A percentile compares a stretch with the other conserved stretches of the same genome.
These are phyloP conservation scores for Protosalanx chinensis DNA, from an alignment of 2,797 vertebrate species.

Conservation along the genomic window DNA sequence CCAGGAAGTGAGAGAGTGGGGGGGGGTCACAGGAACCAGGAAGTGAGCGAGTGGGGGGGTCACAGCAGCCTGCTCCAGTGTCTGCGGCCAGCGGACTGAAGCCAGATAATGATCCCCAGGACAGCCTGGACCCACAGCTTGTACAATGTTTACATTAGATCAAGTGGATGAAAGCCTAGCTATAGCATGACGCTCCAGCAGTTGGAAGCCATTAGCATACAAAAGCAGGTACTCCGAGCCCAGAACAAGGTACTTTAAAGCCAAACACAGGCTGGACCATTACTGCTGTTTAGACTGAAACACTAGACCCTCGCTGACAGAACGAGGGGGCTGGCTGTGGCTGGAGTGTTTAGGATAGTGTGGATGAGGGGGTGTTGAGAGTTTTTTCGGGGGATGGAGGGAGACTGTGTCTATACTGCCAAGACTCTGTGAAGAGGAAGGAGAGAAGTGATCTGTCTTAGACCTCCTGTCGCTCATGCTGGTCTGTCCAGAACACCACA, in stretches of 20 bases:
- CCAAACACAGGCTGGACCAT: constrained; percentile 29
- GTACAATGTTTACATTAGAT: constrained; percentile 1
- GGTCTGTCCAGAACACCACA: too few relatives aligned
- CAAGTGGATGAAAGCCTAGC: constrained; percentile 2
- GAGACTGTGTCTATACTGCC: too few relatives aligned
- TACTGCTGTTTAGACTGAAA: constrained; percentile 34
- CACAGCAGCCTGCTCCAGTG: too few relatives aligned
- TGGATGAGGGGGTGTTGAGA: too few relatives aligned
- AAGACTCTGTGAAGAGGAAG: too few relatives aligned
- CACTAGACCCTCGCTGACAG: background rate
- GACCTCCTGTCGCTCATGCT: too few relatives aligned
- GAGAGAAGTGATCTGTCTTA: too few relatives aligned
- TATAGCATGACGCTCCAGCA: background rate
- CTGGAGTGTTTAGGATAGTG: background rate
- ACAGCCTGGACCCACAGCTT: background rate
- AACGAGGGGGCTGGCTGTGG: too few relatives aligned
- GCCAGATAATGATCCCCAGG: background rate
- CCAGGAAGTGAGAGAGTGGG: background rate
- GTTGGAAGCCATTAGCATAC: background rate
- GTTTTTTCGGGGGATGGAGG: too few relatives aligned
- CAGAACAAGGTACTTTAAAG: constrained; percentile 1
- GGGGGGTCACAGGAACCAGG: background rate
- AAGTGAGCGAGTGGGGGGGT: background rate
- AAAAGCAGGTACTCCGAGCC: background rate
- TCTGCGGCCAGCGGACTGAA: background rate